phyloP scores from a whole-genome alignment of 2,113 vertebrate genomes.

The Ptyas mucosa region DNA sequence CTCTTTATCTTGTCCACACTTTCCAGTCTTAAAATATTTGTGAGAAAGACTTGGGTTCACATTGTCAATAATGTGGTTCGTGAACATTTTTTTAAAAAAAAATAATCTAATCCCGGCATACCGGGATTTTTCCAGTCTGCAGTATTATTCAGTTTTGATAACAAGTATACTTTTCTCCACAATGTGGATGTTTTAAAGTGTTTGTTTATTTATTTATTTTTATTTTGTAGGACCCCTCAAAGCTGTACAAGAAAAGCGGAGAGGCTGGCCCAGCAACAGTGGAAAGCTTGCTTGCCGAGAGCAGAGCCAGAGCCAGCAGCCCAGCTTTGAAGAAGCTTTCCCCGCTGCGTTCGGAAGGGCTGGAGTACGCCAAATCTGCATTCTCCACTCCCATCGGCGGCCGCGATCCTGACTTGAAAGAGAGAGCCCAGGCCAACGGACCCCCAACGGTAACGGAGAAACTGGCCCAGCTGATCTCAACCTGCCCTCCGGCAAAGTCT shows the following conservation, averaged over 20 bases:
- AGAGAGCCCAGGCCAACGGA: conserved; percentile 82
- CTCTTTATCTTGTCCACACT: neutral
- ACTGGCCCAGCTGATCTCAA: conserved; percentile 92
- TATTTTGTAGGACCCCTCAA: conserved; percentile 69
- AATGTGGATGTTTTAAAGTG: conserved; percentile 52
- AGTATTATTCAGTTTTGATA: neutral
- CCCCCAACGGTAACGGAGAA: conserved; percentile 89
- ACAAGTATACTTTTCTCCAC: neutral
- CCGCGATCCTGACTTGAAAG: conserved; percentile 78
- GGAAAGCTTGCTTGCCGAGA: conserved; percentile 68
- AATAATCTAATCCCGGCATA: neutral
- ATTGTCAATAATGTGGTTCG: no score
- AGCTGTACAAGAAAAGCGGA: conserved; percentile 71
- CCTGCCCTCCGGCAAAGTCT: conserved; percentile 92
- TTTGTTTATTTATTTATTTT: conserved; percentile 22
- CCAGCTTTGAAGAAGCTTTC: conserved; percentile 70
- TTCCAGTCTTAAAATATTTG: neutral
- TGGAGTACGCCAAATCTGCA: conserved; percentile 72
- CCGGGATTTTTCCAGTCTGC: neutral
- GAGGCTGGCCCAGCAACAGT: conserved; percentile 61
- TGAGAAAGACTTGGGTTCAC: neutral
- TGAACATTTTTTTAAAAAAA: neutral
- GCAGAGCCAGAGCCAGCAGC: conserved; percentile 66
- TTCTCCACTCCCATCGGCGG: conserved; percentile 68
- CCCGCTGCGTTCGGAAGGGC: conserved; percentile 71